Base-by-base conservation (phyloP, 2,888 invertebrate genomes). In the Drosophila crucigera region DNA sequence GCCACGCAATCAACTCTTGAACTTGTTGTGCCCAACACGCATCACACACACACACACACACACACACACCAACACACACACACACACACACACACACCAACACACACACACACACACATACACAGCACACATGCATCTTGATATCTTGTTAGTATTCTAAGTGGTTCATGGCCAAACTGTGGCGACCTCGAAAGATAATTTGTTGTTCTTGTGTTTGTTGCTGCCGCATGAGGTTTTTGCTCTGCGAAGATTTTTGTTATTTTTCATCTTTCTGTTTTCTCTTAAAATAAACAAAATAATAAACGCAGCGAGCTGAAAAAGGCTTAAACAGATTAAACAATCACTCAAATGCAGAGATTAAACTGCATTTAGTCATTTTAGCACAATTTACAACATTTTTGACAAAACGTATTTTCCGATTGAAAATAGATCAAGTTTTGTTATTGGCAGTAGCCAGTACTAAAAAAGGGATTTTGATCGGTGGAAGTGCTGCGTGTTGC, bases 141-240 rank as follows among this genome's bases (percentile, higher is more conserved):
- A 22, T 30, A 53, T 37, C 22, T 25, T 53, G 53, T 30, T 58
- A 16, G 62, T 54, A 69, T 69, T 49, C 35, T 31, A 55, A 71
- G 72, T 71, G 78, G 85, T 87, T 84, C 84, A 84, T 43, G 84
- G 88, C 76, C 85, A 80, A 55, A 76, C 71, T 47, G 54, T 47
- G 30, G 54, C 68, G 83, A 70, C 83, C 84, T 84, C 75, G 68
- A 37, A 64, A 62, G 53, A 62, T 72, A 58, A 75, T 64, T 53
- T 56, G 35, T 59, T 58, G 33, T 50, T 75, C 30, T 43, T 73
- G 56, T 65, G 37, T 9, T 54, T 59, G 35, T 63, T 73, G 37
- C 58, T 43, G 52, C 55, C 55, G 43, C 41, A 41, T 43, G 64
- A 73, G 78, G 60, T 65, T 68, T 64, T 54, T 77, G 74, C 70